Conservation (phyloP, 2,888 invertebrate species). For the Lingula anatina region DNA sequence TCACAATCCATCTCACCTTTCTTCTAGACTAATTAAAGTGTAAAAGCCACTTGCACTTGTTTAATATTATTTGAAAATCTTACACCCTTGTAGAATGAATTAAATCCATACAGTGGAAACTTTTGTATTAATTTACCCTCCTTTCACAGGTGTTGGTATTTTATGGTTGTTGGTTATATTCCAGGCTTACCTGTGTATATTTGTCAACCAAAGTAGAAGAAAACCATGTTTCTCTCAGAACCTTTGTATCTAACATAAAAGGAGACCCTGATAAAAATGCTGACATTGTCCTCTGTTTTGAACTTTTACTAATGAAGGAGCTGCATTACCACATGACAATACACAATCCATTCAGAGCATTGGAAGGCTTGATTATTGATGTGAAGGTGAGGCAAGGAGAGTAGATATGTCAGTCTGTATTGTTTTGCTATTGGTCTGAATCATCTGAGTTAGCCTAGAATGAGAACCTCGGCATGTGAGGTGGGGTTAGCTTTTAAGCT, state of each 20-base stretch:
- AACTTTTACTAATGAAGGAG: constrained; percentile 88
- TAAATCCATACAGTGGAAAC: no score
- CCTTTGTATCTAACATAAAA: constrained; percentile 68
- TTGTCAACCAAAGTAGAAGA: constrained; percentile 96
- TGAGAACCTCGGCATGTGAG: no score
- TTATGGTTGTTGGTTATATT: no score
- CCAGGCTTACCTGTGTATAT: constrained; percentile 83
- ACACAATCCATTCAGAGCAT: constrained; percentile 91
- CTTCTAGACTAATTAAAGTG: not conserved
- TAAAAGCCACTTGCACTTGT: not conserved
- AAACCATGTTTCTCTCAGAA: constrained; percentile 92
- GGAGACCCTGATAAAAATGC: constrained; percentile 69
- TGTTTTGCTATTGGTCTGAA: no score
- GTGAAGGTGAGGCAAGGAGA: constrained; percentile 46
- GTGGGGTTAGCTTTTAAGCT: no score
- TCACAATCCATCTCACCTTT: no score
- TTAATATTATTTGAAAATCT: not conserved
- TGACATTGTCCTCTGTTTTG: constrained; percentile 90
- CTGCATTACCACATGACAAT: constrained; percentile 91
- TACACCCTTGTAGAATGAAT: not conserved
- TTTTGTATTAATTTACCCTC: no score
- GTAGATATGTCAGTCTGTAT: no score
- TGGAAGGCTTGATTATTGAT: constrained; percentile 93
- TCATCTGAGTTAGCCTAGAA: no score
- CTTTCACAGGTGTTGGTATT: no score